Evolutionary conservation across 2,888 invertebrate genomes (phyloP).

Genomic region (Anorthoa munda): DNA sequence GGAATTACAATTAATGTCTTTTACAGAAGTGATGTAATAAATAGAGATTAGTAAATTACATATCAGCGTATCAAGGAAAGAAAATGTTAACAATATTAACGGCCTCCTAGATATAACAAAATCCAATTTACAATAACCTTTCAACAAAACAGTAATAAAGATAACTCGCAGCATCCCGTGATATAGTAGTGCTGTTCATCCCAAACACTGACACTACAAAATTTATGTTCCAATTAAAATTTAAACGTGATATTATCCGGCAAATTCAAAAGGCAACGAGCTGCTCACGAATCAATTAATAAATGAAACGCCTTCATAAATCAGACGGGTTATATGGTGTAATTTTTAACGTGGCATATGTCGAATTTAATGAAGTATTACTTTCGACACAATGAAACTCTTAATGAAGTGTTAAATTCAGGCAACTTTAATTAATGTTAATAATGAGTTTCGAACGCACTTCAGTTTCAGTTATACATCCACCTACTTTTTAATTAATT

Average conservation of each 20-base stretch:
- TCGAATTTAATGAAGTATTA: constrained; percentile 49
- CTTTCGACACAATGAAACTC: constrained; percentile 38
- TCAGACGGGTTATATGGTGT: constrained; percentile 62
- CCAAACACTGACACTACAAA: constrained; percentile 63
- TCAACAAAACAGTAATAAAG: constrained; percentile 63
- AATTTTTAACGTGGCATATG: constrained; percentile 46
- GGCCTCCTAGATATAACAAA: constrained; percentile 38
- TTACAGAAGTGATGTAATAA: neutral
- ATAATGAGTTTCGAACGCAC: constrained; percentile 16
- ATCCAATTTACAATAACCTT: constrained; percentile 64
- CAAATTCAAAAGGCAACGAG: constrained; percentile 68
- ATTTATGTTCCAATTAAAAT: constrained; percentile 75
- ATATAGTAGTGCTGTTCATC: constrained; percentile 54
- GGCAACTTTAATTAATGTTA: constrained; percentile 46
- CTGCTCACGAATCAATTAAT: constrained; percentile 72
- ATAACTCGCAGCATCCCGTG: constrained; percentile 59
- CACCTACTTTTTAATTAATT: neutral
- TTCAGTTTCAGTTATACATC: neutral
- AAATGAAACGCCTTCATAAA: constrained; percentile 68
- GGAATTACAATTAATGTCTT: neutral
- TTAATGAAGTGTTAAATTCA: constrained; percentile 46
- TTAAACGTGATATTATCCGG: constrained; percentile 70
- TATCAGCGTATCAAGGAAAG: constrained; percentile 14
- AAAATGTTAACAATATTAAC: constrained; percentile 23
- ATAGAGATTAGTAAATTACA: neutral